Conservation (phyloP, 2,888 invertebrate species). For the Apocheima hispidaria region DNA sequence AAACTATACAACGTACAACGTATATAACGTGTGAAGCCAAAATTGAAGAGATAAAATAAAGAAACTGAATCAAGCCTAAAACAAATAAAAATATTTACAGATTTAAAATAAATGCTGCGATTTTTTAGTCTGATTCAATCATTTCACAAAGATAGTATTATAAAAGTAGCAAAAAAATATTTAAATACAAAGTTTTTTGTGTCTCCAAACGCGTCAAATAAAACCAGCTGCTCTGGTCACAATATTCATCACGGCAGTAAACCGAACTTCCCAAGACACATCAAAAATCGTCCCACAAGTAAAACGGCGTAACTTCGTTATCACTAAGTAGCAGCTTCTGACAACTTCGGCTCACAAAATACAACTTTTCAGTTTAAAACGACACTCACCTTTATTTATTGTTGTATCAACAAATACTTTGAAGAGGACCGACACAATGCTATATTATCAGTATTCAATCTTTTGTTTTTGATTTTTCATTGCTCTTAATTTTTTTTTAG, state of each 20-base stretch:
- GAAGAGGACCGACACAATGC: conserved; percentile 10
- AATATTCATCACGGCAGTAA: conserved; percentile 29
- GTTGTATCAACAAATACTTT: conserved; percentile 44
- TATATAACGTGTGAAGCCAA: no score
- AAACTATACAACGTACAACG: no score
- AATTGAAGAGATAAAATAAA: no score
- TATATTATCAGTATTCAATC: conserved; percentile 5
- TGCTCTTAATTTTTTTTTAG: no score
- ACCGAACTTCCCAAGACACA: conserved; percentile 21
- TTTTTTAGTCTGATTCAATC: neutral
- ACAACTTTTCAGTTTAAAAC: conserved; percentile 49
- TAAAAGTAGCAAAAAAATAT: conserved; percentile 1
- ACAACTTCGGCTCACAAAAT: conserved; percentile 55
- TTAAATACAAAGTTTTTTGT: conserved; percentile 16
- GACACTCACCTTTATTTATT: conserved; percentile 44
- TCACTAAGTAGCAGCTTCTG: conserved; percentile 58
- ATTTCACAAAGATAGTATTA: neutral
- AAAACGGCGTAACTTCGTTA: conserved; percentile 52
- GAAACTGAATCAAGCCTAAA: neutral
- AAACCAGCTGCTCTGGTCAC: conserved; percentile 11
- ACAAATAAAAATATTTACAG: neutral
- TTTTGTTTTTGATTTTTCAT: conserved; percentile 1
- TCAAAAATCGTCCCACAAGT: conserved; percentile 30
- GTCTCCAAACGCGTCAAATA: conserved; percentile 4
- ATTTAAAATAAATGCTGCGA: neutral